phyloP scores from a whole-genome alignment of 2,888 invertebrate species.

The Achlya flavicornis region DNA sequence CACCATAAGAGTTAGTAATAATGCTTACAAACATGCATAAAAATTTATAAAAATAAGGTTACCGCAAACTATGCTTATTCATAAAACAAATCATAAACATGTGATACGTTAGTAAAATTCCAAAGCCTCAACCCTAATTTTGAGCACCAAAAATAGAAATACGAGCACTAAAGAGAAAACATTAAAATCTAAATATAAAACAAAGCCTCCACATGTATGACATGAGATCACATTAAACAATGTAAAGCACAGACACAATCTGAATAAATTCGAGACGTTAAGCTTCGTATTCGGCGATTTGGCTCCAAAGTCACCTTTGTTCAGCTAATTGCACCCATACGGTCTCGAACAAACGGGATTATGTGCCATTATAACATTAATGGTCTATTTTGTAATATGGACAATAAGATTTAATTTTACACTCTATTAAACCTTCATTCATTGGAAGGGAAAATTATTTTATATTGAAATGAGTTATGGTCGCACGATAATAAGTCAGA shows the following conservation, averaged over 20 bases:
- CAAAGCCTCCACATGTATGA: neutral
- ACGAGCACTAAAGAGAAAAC: neutral
- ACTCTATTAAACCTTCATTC: constrained; percentile 12
- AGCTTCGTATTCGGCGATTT: constrained; percentile 33
- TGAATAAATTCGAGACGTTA: constrained; percentile 12
- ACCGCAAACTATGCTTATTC: constrained; percentile 5
- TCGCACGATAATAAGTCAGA: neutral
- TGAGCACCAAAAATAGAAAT: neutral
- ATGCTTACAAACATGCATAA: too few species aligned
- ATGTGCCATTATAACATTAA: constrained; percentile 28
- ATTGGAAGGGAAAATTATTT: neutral
- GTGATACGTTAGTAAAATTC: neutral
- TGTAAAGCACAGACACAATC: constrained; percentile 16
- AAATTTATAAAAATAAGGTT: too few species aligned
- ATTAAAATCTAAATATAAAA: neutral
- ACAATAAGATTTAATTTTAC: constrained; percentile 20
- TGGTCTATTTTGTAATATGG: constrained; percentile 23
- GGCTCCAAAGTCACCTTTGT: constrained; percentile 35
- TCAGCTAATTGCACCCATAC: constrained; percentile 53
- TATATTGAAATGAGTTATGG: neutral
- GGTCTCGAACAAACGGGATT: constrained; percentile 42
- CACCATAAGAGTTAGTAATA: too few species aligned
- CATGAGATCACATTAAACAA: neutral
- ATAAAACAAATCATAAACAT: neutral
- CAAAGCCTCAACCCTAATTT: too few species aligned